Evolutionary conservation across 2,113 vertebrate species (phyloP), one percentile per base, ranked within the genome.

Genomic region (Uria aalge): DNA sequence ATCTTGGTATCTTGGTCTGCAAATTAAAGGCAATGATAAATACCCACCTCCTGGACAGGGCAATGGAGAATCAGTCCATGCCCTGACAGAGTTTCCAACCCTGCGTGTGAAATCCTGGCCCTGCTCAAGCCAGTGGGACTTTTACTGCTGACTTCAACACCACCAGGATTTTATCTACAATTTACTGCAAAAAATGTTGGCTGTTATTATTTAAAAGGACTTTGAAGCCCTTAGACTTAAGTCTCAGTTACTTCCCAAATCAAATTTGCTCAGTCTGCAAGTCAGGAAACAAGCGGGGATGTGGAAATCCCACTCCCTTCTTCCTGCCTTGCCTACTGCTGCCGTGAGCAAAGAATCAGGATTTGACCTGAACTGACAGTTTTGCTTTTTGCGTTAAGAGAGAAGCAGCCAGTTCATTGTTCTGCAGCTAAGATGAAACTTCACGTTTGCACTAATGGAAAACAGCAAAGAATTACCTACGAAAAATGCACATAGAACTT

Each of bases 281-380:
- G 63, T 74, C 78, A 71, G 62, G 77, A 85, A 94, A 92, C 56
- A 89, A 76, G 75, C 3, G 0, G 24, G 50, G 55, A 77, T 32
- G 55, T 91, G 62, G 48, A 81, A 64, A 59, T 67, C 57, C 47
- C 50, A 81, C 34, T 80, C 56, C 36, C 29, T 38, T 82, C 80
- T 93, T 94, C 89, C 88, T 71, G 36, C 30, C 55, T 77, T 83
- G 67, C 45, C 48, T 55, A 56, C 16, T n/a, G 12, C 72, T 68
- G 52, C 59, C 2, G 3, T n/a, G 14, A 95, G 92, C 27, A 71
- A 38, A 79, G 77, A 88, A 57, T 53, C 60, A 69, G 45, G 56
- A 88, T 83, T 92, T 94, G 78, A 96, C 73, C 90, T 19, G 5
- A 85, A 53, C 18, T 86, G 85, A 63, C 59, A 80, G 73, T 88